Base-by-base conservation (phyloP, 2,888 invertebrate genomes). In the Sesamia inferens region DNA sequence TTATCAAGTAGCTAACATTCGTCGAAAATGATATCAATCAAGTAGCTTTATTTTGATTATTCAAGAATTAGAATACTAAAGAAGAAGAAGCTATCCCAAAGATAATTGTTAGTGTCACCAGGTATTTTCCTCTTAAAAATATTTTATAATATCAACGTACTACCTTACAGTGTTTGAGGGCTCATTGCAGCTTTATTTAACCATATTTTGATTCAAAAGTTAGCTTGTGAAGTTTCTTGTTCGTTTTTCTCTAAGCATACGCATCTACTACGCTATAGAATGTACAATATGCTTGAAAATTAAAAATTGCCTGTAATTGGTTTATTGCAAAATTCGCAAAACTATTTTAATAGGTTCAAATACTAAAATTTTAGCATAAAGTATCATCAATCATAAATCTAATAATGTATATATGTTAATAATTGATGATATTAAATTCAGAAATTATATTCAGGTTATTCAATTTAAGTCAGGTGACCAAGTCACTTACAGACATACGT, bases 321-420 rank as follows among this genome's bases (percentile, higher is more conserved):
- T 16, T 57, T 24, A 16, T 16, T 44, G 70, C 44, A 24, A 44
- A 70, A 71, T 31, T n/a, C 11, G 24, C 24, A 74, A 48, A 57
- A 14, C 4, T 42, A 74, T 22, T 5, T 11, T 7, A n/a, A 13
- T 6, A 39, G 24, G n/a, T 44, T 10, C 2, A 2, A 16, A 64
- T 64, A 47, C 14, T 31, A 39, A 39, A 44, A 13, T 77, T 74
- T 70, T 22, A 44, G 22, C 19, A 72, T 42, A 19, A 13, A 71
- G 54, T 47, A 22, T 61, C 71, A 71, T 71, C 24, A 75, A 55
- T 75, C 55, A 62, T 39, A 31, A 13, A 74, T 8, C 44, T 51
- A 16, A 19, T 48, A 7, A 48, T 51, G 3, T 19, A 48, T 51
- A 0, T 19, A 8, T 51, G 8, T 8, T 19, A 19, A 19, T 8